Conservation (phyloP, 2,113 vertebrate species). For the Nibea albiflora region DNA sequence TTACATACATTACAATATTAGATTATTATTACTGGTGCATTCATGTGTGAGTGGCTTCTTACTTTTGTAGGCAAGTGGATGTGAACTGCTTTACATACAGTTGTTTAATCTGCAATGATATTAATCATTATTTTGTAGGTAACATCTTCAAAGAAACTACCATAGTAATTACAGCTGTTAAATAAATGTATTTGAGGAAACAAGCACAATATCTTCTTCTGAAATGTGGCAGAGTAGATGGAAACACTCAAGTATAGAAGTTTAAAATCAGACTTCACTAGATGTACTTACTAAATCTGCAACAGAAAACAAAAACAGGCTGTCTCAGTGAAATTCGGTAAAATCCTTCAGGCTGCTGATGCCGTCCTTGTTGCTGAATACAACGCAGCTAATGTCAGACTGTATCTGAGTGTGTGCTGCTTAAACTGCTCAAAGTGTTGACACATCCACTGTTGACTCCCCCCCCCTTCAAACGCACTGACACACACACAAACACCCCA, state of each 20-base stretch:
- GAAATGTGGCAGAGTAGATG: neutral
- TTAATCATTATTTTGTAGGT: neutral
- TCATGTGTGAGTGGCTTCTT: neutral
- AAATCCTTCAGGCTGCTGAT: constrained; percentile 40
- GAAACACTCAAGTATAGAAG: neutral
- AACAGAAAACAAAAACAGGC: constrained; percentile 1
- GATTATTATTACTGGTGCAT: neutral
- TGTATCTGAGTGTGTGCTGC: constrained; percentile 38
- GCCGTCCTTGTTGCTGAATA: constrained; percentile 26
- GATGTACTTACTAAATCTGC: neutral
- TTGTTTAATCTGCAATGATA: neutral
- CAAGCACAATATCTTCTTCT: neutral
- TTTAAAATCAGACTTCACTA: neutral
- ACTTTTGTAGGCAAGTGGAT: neutral
- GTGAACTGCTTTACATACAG: neutral
- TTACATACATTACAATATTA: neutral
- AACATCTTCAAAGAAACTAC: neutral
- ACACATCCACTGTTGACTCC: constrained; percentile 54
- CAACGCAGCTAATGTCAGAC: constrained; percentile 44
- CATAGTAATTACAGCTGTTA: neutral
- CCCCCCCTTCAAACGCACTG: constrained; percentile 12
- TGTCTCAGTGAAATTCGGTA: constrained; percentile 22
- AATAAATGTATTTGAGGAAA: neutral
- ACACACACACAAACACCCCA: constrained; percentile 49
- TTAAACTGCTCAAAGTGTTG: constrained; percentile 66